phyloP scores from a whole-genome alignment of 2,797 vertebrate genomes.

The Propithecus perrieri region DNA sequence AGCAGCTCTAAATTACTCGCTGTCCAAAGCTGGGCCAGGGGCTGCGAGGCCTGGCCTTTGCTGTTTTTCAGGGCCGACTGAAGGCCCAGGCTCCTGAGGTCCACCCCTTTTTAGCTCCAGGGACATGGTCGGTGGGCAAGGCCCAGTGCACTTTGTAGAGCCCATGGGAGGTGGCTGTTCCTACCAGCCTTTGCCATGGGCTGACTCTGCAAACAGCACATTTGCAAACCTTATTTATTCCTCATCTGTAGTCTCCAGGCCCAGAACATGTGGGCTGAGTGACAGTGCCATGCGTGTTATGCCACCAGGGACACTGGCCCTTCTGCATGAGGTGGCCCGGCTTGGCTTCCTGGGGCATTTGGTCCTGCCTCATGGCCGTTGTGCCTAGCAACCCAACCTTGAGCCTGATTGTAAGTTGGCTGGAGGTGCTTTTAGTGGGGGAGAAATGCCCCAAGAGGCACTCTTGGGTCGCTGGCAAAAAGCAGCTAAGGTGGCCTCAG shows the following conservation, averaged over 20 bases:
- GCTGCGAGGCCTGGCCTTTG: background rate
- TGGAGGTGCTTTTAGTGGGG: background rate
- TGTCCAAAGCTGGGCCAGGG: background rate
- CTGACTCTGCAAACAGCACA: background rate
- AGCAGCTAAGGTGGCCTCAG: background rate
- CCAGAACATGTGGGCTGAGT: background rate
- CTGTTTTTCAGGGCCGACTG: background rate
- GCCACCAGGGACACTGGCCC: background rate
- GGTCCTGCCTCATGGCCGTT: too few relatives aligned
- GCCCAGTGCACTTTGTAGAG: fast-evolving
- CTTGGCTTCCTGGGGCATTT: background rate
- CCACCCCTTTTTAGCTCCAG: background rate
- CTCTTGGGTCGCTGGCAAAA: background rate
- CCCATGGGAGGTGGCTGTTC: too few relatives aligned
- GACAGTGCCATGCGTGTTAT: background rate
- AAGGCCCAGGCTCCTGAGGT: background rate
- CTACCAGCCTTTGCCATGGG: background rate
- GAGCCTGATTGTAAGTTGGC: background rate
- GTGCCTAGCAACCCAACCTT: background rate
- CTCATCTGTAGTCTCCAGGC: fast-evolving
- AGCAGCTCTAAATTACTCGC: background rate
- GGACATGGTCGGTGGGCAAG: background rate
- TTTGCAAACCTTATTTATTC: background rate
- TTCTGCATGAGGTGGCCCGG: background rate
- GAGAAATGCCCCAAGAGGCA: background rate